Percentiles rank a stretch among this genome's conserved stretches.
These are phyloP conservation scores for Venusia cambrica DNA, from an alignment of 2,888 invertebrate species.

Conservation along the genomic window DNA sequence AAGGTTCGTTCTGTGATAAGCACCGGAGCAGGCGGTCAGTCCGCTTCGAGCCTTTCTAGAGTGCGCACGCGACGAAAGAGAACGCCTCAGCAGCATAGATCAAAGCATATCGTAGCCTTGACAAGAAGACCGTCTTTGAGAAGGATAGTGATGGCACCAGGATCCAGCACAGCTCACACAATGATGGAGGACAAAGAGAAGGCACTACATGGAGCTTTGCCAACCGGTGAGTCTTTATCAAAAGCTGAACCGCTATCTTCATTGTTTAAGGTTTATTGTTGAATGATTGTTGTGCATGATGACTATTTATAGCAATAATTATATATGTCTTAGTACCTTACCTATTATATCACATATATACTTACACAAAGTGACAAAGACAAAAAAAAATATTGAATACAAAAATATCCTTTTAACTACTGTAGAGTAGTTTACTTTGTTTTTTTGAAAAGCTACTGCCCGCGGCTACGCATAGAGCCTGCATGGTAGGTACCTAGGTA, in stretches of 20 bases:
- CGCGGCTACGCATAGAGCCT: no score
- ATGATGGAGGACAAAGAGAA: slow-evolving; percentile 80
- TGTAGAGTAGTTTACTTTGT: no score
- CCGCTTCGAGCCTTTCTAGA: slow-evolving; percentile 66
- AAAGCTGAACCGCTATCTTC: slow-evolving; percentile 1
- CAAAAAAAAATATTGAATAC: no score
- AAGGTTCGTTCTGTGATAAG: slow-evolving; percentile 74
- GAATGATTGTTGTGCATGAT: slow-evolving; percentile 20
- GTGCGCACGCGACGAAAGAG: slow-evolving; percentile 73
- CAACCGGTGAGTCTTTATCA: slow-evolving; percentile 48
- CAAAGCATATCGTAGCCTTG: slow-evolving; percentile 66
- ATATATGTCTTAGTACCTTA: no score
- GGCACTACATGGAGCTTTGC: slow-evolving; percentile 56
- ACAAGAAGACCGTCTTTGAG: slow-evolving; percentile 69
- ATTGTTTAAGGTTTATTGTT: slow-evolving; percentile 3
- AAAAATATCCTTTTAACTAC: no score
- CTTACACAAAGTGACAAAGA: no score
- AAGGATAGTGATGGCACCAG: slow-evolving; percentile 80
- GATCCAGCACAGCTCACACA: slow-evolving; percentile 75
- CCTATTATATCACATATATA: no score
- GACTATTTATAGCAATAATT: no score
- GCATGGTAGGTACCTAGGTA: no score
- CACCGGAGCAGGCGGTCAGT: slow-evolving; percentile 63
- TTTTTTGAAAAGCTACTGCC: no score
- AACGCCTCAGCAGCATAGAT: slow-evolving; percentile 55